A percentile compares a stretch with the other conserved stretches of the same genome.
phyloP scores from a whole-genome alignment of 2,888 invertebrate genomes.

The Lasioglossum morio region DNA sequence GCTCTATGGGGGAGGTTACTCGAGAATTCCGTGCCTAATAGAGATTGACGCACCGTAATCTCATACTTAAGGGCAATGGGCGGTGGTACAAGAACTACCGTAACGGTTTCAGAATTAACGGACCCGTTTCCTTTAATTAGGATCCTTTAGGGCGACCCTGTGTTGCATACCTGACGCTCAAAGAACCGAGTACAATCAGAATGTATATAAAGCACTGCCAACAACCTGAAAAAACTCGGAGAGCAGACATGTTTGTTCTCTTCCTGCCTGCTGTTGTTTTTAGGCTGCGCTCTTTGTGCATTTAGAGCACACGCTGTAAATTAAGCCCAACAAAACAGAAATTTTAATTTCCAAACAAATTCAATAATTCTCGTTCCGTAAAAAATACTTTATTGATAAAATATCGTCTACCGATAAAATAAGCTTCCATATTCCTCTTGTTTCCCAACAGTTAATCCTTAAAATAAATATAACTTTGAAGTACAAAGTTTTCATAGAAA shows the following conservation, averaged over 20 bases:
- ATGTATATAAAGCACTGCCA: slow-evolving; percentile 5
- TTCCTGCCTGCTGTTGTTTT: too few relatives aligned
- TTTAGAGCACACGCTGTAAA: neutral
- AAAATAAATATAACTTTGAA: neutral
- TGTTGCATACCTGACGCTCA: slow-evolving; percentile 16
- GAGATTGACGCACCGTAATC: slow-evolving; percentile 17
- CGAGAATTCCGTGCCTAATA: neutral
- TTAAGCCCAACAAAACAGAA: neutral
- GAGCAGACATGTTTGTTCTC: neutral
- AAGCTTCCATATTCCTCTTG: neutral
- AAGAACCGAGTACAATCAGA: neutral
- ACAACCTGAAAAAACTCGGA: neutral
- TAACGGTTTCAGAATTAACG: slow-evolving; percentile 20
- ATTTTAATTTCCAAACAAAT: neutral
- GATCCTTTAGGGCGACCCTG: slow-evolving; percentile 18
- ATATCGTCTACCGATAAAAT: neutral
- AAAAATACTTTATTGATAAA: neutral
- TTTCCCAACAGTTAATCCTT: neutral
- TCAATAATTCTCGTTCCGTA: neutral
- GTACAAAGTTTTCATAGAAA: neutral
- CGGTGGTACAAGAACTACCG: slow-evolving; percentile 10
- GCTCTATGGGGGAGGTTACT: neutral
- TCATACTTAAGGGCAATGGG: slow-evolving; percentile 13
- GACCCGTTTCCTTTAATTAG: slow-evolving; percentile 20
- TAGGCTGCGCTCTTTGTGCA: neutral